A percentile compares a stretch with the other conserved stretches of the same genome.
phyloP scores from a whole-genome alignment of 2,113 vertebrate genomes.

The Tiliqua scincoides region DNA sequence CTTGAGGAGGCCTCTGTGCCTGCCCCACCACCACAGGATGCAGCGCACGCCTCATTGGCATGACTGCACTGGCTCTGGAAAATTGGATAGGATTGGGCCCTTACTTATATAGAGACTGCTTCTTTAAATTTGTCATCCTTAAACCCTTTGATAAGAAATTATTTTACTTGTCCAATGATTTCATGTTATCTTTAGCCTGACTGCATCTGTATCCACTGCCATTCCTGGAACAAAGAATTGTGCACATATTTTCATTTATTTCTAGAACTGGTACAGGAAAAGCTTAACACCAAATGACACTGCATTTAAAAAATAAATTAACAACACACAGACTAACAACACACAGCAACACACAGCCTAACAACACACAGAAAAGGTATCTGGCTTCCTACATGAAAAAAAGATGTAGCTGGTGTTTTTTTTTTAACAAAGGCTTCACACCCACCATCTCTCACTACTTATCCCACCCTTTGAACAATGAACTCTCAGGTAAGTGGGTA shows the following conservation, averaged over 20 bases:
- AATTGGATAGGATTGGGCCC: too few relatives aligned
- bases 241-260: slow-evolving; percentile 30
- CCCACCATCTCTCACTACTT: neutral
- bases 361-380: neutral
- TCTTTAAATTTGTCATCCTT: slow-evolving; percentile 33
- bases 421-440: too few relatives aligned
- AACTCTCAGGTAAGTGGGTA: too few relatives aligned
- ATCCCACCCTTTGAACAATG: too few relatives aligned
- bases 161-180: slow-evolving; percentile 1
- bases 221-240: slow-evolving; percentile 1
- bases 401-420: slow-evolving; percentile 14
- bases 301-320: slow-evolving; percentile 36
- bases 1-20: too few relatives aligned
- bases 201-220: neutral
- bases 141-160: slow-evolving; percentile 23
- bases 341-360: too few relatives aligned
- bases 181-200: neutral
- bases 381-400: neutral
- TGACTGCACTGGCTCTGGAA: too few relatives aligned
- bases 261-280: neutral
- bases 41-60: too few relatives aligned
- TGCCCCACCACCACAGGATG: too few relatives aligned
- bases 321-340: too few relatives aligned
- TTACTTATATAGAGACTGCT: neutral
- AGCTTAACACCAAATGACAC: slow-evolving; percentile 36